These are phyloP conservation scores for Aramus guarauna DNA, from an alignment of 2,113 vertebrate species.

Conservation along the genomic window DNA sequence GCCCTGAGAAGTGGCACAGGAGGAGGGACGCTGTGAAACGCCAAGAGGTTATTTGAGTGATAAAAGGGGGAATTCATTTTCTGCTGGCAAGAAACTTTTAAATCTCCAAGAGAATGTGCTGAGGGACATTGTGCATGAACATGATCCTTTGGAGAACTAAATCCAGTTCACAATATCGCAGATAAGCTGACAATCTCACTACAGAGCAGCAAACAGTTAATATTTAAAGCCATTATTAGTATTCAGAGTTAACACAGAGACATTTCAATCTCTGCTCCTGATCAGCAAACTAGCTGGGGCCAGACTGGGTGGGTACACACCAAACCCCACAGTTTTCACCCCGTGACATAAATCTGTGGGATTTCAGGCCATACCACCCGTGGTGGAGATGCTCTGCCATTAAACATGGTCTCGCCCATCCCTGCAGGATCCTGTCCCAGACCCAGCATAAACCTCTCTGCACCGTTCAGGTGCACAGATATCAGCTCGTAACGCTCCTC, in stretches of 20 bases:
- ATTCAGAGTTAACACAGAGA: not conserved
- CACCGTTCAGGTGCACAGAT: not conserved
- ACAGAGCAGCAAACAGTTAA: not conserved
- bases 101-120: constrained; percentile 53
- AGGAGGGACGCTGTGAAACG: constrained; percentile 4
- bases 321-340: not conserved
- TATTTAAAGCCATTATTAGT: not conserved
- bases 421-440: not conserved
- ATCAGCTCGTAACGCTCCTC: not conserved
- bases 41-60: constrained; percentile 5
- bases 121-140: not conserved
- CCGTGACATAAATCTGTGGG: fast-evolving
- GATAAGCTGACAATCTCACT: not conserved
- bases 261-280: not conserved
- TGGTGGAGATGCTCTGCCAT: not conserved
- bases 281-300: not conserved
- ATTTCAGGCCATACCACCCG: fast-evolving
- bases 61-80: constrained; percentile 54
- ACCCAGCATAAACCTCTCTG: not conserved
- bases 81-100: constrained; percentile 40
- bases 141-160: constrained; percentile 5
- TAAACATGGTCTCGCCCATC: not conserved
- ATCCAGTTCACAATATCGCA: not conserved
- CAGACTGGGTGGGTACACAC: not conserved
- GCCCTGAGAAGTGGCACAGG: not conserved